Base-by-base conservation (phyloP, 2,797 vertebrate genomes). In the Kryptolebias ocellatus region DNA sequence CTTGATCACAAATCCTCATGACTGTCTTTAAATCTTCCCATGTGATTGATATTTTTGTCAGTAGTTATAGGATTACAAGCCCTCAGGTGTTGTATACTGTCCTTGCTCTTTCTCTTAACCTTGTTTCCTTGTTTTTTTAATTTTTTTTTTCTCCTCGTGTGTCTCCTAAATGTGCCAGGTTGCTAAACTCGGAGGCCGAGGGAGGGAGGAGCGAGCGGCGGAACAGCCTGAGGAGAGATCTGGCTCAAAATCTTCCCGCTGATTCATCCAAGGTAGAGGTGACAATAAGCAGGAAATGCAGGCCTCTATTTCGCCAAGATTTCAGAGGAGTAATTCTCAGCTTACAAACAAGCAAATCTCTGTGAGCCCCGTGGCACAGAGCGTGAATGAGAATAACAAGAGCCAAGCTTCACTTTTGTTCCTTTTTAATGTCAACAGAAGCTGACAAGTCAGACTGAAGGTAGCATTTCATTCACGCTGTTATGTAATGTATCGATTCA, bases 141-240 rank as follows among this genome's bases (percentile, higher is more conserved):
- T n/a, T n/a, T n/a, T n/a, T n/a, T n/a, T 34, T 34, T 34, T 7
- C 1, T 7, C 5, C 34, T 9, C 34, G 34, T 34, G 42, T 66
- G 59, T 70, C 51, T 66, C 17, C 67, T 66, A 52, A 67, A 71
- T 81, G 74, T 68, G 65, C 34, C 82, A 94, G 93, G 83, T 42
- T 90, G 73, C 53, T 89, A 72, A 87, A 79, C 10, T 2, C 71
- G 78, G 87, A 88, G 47, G 54, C 24, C 2, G 90, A 89, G 53
- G 84, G 74, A 67, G 81, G 72, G 47, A 83, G 84, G 78, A 72
- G 50, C 31, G 89, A 91, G 58, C 29, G 75, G 53, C 83, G 86
- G 76, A 92, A 79, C 87, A 90, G 88, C 83, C 82, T 86, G 67
- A 91, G 86, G 84, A 88, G 81, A 68, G 91, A 92, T 46, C 76